Evolutionary conservation across 2,888 invertebrate species (phyloP), one percentile per base, ranked within the genome.

Genomic region (Hoplodrina blanda): DNA sequence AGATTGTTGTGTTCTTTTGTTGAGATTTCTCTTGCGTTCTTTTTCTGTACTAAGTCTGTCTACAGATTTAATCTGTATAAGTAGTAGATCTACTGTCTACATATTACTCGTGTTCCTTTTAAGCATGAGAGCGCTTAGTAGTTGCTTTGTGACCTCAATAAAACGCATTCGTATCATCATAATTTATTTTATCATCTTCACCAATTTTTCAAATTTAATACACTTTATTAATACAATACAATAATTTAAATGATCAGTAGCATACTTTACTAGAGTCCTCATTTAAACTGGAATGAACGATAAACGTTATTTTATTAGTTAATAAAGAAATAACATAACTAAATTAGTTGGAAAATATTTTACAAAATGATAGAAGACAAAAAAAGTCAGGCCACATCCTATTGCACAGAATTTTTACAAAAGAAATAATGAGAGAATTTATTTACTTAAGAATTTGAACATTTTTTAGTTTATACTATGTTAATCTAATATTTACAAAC

Each of bases 221-320:
- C 95, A 95, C 88, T 94, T 95, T 94, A 95, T 93, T 93, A 92
- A 92, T 95, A 95, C 94, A 94, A 91, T 95, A 95, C 92, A 95
- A 95, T 96, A 95, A 95, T 96, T 96, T 95, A 95, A 94, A 95
- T 95, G 95, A 94, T 93, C 93, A 92, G 92, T 94, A 93, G 92
- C 92, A 92, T 94, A 95, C 90, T 92, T 92, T 90, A 86, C 94
- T 95, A 95, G 90, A 93, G 91, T 92, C 93, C 91, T 95, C 94
- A 94, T 95, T 95, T 95, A 94, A 95, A 95, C 92, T 96, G 96
- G 96, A 96, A 96, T 96, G 96, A 95, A 96, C 93, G 91, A 93
- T 95, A 95, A 95, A 94, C 92, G 94, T 94, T 94, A 92, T 94
- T 93, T 91, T 87, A 92, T 93, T 93, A 94, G 91, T 92, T 93